These are phyloP conservation scores for Yponomeuta malinellus DNA, from an alignment of 2,888 invertebrate species.

Conservation along the genomic window DNA sequence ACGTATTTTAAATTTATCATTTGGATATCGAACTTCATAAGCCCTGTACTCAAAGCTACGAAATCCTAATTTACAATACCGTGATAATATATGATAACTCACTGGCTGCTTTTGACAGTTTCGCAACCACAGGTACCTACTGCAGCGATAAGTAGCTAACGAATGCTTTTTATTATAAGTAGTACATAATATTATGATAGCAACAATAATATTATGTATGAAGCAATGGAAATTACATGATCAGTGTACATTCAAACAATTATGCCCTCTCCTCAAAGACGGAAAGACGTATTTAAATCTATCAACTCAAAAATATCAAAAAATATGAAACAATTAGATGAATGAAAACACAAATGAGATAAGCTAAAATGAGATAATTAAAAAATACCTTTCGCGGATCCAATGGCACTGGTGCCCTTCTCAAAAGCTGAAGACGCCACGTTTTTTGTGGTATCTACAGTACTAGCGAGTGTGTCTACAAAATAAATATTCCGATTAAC, in stretches of 20 bases:
- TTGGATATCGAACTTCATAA: too few relatives aligned
- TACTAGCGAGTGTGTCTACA: conserved; percentile 34
- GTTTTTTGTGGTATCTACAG: conserved; percentile 60
- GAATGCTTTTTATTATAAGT: too few relatives aligned
- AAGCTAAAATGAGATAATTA: neutral
- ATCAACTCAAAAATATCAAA: too few relatives aligned
- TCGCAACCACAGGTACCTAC: too few relatives aligned
- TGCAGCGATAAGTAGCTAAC: too few relatives aligned
- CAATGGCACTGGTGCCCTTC: conserved; percentile 43
- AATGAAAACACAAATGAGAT: conserved; percentile 2
- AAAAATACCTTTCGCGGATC: conserved; percentile 19
- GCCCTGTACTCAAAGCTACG: too few relatives aligned
- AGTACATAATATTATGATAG: neutral
- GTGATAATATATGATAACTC: too few relatives aligned
- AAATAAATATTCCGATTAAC: neutral
- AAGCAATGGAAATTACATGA: neutral
- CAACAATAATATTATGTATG: neutral
- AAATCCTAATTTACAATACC: too few relatives aligned
- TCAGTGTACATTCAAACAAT: conserved; percentile 27
- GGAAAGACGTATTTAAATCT: too few relatives aligned
- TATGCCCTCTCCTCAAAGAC: conserved; percentile 26
- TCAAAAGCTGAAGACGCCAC: conserved; percentile 61
- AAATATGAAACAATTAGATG: neutral
- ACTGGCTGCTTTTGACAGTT: too few relatives aligned
- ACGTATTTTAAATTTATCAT: too few relatives aligned